Percentiles rank a stretch among this genome's conserved stretches.
phyloP scores from a whole-genome alignment of 2,888 invertebrate species.

The Poecilus cupreus region DNA sequence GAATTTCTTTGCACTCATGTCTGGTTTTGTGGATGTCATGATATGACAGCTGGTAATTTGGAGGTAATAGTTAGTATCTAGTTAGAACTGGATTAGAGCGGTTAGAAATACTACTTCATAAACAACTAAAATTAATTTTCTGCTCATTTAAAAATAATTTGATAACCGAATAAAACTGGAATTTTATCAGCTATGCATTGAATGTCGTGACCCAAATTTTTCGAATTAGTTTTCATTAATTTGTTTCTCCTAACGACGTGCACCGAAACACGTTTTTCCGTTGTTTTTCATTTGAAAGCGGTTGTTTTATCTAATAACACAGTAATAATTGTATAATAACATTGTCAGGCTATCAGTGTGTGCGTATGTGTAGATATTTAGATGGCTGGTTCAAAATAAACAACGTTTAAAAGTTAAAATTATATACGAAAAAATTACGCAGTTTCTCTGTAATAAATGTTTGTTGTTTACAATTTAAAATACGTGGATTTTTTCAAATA shows the following conservation, averaged over 20 bases:
- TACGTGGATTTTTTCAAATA: conserved; percentile 16
- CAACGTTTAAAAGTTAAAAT: conserved; percentile 4
- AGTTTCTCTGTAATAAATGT: background rate
- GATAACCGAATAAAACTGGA: background rate
- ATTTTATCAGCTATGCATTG: background rate
- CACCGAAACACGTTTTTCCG: background rate
- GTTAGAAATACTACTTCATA: too few species aligned
- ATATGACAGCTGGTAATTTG: too few species aligned
- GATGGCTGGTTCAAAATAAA: background rate
- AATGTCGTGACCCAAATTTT: background rate
- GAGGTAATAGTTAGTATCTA: too few species aligned
- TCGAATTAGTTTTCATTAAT: background rate
- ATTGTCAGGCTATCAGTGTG: background rate
- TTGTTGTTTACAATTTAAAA: conserved; percentile 39
- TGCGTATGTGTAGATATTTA: background rate
- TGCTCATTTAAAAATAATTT: background rate
- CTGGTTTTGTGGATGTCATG: too few species aligned
- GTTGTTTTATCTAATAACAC: background rate
- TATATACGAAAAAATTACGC: conserved; percentile 4
- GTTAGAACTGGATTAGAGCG: too few species aligned
- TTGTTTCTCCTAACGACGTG: background rate
- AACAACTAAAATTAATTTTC: too few species aligned
- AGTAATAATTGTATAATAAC: background rate
- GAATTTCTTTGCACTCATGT: too few species aligned
- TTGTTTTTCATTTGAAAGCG: background rate